Base-by-base conservation (phyloP, 2,797 vertebrate species). In the Odontamblyopus lacepedii region DNA sequence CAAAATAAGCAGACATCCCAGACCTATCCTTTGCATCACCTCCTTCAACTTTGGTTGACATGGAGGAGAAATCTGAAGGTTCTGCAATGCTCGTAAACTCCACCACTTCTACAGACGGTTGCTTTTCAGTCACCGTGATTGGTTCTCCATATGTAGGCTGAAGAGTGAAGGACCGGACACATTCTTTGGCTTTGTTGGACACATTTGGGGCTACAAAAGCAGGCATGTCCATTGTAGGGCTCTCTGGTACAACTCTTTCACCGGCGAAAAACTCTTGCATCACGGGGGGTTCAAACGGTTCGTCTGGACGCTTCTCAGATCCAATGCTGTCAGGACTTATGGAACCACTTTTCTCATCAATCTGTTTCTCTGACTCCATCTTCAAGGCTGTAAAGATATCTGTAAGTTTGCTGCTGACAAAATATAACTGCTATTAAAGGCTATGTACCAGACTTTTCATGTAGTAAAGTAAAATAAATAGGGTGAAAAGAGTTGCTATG, bases 381-480 rank as follows among this genome's bases (percentile, higher is more conserved):
- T 98, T 99, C 95, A 95, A 94, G 91, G 96, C 97, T 99, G 97
- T 91, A 98, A 98, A 89, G 89, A 98, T 94, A 99, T 94, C 97
- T 98, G 83, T 94, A 95, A 96, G 96, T 95, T 94, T 94, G 94
- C 92, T 95, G 94, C 93, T 94, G 15, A 66, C 41, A 66, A 66
- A 26, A 64, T 73, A 82, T 71, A 69, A 79, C 16, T 77, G 11
- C 26, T 13, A 27, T 13, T 27, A 60, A 30, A 60, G 57, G 57
- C 15, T 12, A 5, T 60, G 27, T 60, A 60, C 57, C 57, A 12
- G 26, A 29, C 15, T 29, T 60, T 59, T 60, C 27, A 60, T 30
- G 27, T 60, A 60, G 57, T 30, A 16, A 5, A 16, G 55, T 57
- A 5, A 57, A 26, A 57, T 26, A 23, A 11, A 26, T 23, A 26